A percentile compares a stretch with the other conserved stretches of the same genome.
Evolutionary conservation across 2,797 vertebrate species (phyloP).

Genomic region (Mus caroli): DNA sequence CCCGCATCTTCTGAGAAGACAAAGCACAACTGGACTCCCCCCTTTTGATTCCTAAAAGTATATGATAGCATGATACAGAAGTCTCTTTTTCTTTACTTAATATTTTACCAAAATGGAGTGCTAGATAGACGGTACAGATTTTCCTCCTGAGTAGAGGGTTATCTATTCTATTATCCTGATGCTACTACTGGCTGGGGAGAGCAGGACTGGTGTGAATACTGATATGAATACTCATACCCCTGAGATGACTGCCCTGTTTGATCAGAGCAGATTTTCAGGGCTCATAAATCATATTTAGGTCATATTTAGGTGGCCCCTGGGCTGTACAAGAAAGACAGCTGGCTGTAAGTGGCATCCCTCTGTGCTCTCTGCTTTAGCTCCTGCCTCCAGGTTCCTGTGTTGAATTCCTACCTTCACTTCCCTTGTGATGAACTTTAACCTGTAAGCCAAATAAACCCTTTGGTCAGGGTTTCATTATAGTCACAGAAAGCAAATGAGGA

Average conservation of each 20-base stretch:
- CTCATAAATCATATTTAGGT: not conserved
- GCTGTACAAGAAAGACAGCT: not conserved
- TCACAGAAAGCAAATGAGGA: not conserved
- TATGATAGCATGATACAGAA: constrained; percentile 32
- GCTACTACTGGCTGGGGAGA: constrained; percentile 26
- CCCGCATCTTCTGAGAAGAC: not conserved
- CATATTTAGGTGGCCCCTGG: not conserved
- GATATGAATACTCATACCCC: constrained; percentile 1
- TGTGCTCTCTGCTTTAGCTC: not conserved
- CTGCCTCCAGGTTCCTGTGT: not conserved
- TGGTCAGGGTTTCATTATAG: not conserved
- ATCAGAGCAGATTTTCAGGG: not conserved
- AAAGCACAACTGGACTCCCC: not conserved
- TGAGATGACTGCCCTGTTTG: constrained; percentile 22
- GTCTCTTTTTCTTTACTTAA: constrained; percentile 46
- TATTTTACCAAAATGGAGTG: constrained; percentile 32
- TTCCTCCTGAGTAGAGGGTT: not conserved
- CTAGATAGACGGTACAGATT: not conserved
- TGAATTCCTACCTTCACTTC: not conserved
- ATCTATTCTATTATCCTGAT: not conserved
- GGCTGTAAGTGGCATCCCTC: not conserved
- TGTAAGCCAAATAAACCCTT: not conserved
- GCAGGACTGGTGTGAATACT: not conserved
- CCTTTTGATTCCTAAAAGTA: constrained; percentile 51
- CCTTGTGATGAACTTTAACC: not conserved